These are phyloP conservation scores for Callosobruchus maculatus DNA, from an alignment of 2,888 invertebrate species.

Conservation along the genomic window DNA sequence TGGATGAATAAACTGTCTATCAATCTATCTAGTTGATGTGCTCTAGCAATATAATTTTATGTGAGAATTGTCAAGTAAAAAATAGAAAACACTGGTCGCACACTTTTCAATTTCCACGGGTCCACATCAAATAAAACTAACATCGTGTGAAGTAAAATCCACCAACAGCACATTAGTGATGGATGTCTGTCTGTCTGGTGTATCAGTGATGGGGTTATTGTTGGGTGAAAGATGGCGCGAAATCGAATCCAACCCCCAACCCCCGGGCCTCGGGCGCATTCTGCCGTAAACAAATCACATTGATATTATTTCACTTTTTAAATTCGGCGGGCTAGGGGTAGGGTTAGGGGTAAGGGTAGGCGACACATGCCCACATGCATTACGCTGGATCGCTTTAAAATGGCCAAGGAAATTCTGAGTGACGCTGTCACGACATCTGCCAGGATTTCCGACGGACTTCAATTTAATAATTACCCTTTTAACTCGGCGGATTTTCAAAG, in stretches of 20 bases:
- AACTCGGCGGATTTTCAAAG: background rate
- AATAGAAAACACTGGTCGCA: background rate
- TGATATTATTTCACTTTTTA: conserved; percentile 49
- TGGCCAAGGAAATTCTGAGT: conserved; percentile 41
- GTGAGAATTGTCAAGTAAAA: background rate
- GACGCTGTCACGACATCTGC: conserved; percentile 47
- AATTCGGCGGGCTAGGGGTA: conserved; percentile 27
- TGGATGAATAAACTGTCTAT: too few species aligned
- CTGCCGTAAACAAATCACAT: conserved; percentile 49
- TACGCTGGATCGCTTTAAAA: conserved; percentile 43
- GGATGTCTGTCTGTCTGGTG: conserved; percentile 29
- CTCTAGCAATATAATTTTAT: too few species aligned
- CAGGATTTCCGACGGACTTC: conserved; percentile 48
- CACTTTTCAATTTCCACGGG: background rate
- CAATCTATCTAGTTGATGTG: too few species aligned
- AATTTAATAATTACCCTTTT: conserved; percentile 44
- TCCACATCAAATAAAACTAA: background rate
- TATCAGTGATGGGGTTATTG: conserved; percentile 42
- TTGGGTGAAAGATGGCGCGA: conserved; percentile 35
- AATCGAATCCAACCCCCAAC: conserved; percentile 48
- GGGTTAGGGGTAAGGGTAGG: conserved; percentile 25
- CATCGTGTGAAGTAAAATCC: conserved; percentile 5
- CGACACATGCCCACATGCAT: conserved; percentile 34
- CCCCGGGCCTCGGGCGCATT: conserved; percentile 45
- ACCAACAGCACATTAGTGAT: conserved; percentile 39